These are phyloP conservation scores for Stigmatopora argus DNA, from an alignment of 2,113 vertebrate species.

Conservation along the genomic window DNA sequence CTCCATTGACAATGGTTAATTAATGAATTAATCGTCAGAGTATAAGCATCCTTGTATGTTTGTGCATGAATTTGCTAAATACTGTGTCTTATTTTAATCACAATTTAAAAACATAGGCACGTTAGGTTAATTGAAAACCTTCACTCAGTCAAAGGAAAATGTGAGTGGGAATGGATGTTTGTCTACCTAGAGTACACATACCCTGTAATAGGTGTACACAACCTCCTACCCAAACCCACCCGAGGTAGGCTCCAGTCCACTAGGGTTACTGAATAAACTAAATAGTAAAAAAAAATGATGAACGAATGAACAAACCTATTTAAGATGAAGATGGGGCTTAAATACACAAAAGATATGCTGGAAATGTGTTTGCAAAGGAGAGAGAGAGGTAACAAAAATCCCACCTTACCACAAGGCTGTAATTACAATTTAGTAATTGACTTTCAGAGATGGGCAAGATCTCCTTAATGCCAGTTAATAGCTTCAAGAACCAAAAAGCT, in stretches of 20 bases:
- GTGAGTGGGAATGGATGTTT: neutral
- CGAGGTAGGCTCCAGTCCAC: neutral
- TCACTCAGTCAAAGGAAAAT: neutral
- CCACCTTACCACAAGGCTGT: slow-evolving; percentile 40
- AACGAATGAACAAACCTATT: neutral
- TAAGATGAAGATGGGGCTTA: neutral
- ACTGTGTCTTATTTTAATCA: neutral
- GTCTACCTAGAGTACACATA: neutral
- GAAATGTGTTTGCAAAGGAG: neutral
- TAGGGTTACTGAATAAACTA: neutral
- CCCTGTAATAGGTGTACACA: neutral
- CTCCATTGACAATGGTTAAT: too few relatives aligned
- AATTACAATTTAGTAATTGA: slow-evolving; percentile 62
- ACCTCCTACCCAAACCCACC: neutral
- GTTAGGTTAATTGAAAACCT: neutral
- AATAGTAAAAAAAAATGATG: neutral
- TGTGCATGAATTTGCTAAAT: too few relatives aligned
- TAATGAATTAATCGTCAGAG: too few relatives aligned
- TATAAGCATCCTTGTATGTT: too few relatives aligned
- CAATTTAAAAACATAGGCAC: neutral
- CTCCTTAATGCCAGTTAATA: slow-evolving; percentile 42
- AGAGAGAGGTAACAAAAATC: slow-evolving; percentile 44
- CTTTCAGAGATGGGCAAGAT: slow-evolving; percentile 40
- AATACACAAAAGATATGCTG: neutral
- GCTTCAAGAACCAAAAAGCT: slow-evolving; percentile 36